Conservation (phyloP, 2,888 invertebrate species). For the Allacma fusca region DNA sequence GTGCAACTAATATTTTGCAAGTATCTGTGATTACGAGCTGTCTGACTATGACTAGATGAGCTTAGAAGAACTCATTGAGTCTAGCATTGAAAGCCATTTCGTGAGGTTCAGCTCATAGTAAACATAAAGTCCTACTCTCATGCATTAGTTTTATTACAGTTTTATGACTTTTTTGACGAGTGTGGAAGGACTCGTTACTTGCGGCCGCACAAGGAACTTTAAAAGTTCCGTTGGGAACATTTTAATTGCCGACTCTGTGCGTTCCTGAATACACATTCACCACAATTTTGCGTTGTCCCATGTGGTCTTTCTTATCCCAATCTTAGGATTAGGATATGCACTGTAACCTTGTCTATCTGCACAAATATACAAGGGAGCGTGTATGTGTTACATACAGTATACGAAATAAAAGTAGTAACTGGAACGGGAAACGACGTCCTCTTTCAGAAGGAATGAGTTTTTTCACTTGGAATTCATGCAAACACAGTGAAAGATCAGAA, state of each 20-base stretch:
- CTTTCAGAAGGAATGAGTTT: constrained; percentile 5
- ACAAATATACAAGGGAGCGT: too few species aligned
- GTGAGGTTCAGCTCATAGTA: neutral
- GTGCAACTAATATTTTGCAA: too few species aligned
- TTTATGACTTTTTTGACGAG: neutral
- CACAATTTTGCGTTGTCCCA: neutral
- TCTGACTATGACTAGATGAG: too few species aligned
- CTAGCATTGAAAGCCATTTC: neutral
- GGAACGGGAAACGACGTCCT: neutral
- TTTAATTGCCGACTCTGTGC: neutral
- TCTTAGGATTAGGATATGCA: too few species aligned
- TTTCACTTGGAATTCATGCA: neutral
- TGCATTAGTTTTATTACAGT: neutral
- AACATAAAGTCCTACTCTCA: neutral
- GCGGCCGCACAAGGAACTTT: neutral
- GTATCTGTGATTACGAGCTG: too few species aligned
- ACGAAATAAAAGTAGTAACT: neutral
- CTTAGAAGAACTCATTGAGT: neutral
- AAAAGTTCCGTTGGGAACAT: constrained; percentile 12
- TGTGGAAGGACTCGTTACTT: neutral
- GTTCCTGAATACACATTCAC: neutral
- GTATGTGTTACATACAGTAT: too few species aligned
- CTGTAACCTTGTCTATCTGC: too few species aligned
- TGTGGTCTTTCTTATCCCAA: neutral
- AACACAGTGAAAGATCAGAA: neutral